Conservation (phyloP, 2,113 vertebrate genomes). For the Mustela lutreola region DNA sequence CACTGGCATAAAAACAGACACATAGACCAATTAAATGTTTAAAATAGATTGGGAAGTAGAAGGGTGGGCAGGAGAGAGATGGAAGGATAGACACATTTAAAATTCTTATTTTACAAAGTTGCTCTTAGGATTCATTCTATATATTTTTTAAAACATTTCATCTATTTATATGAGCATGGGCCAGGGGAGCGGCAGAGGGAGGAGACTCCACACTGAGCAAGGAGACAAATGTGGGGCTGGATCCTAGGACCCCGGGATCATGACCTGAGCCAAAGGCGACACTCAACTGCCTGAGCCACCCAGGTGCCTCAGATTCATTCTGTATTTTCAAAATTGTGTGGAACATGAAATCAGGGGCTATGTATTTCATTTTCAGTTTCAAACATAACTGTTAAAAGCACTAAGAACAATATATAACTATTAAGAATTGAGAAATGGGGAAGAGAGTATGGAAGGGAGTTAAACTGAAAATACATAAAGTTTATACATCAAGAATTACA, state of each 20-base stretch:
- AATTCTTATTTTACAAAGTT: conserved; percentile 24
- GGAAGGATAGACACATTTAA: neutral
- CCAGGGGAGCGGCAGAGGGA: no score
- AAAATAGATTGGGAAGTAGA: neutral
- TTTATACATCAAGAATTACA: neutral
- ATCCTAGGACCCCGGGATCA: neutral
- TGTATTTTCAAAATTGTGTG: neutral
- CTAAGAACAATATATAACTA: neutral
- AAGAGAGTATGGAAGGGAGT: neutral
- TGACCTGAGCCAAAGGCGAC: neutral
- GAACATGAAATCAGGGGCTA: neutral
- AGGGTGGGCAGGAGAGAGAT: neutral
- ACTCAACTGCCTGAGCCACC: neutral
- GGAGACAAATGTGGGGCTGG: no score
- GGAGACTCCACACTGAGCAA: no score
- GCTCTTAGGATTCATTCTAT: neutral
- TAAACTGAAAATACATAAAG: neutral
- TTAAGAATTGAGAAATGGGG: neutral
- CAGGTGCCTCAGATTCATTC: neutral
- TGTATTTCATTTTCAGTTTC: neutral
- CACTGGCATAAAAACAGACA: no score
- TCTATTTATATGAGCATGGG: no score
- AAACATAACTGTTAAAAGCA: neutral
- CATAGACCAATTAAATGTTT: neutral
- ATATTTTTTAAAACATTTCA: no score